These are phyloP conservation scores for Aspidoscelis tigris DNA, from an alignment of 2,113 vertebrate genomes.

Conservation along the genomic window DNA sequence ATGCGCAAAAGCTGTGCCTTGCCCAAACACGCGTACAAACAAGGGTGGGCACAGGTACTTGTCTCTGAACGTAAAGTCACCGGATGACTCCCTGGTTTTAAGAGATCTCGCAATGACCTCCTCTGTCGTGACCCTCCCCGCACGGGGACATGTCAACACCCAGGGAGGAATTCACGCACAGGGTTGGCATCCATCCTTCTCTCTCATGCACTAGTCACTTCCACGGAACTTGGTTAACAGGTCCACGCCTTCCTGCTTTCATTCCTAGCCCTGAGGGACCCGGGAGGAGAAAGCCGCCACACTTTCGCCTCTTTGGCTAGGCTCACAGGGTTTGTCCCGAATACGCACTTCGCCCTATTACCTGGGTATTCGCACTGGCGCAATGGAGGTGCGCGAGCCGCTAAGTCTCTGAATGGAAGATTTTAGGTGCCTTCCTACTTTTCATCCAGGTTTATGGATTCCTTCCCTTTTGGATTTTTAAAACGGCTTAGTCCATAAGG, in stretches of 20 bases:
- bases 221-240: neutral
- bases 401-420: neutral
- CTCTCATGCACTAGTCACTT: neutral
- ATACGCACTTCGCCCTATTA: neutral
- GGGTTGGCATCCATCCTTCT: neutral
- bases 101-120: neutral
- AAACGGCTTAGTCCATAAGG: neutral
- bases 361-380: neutral
- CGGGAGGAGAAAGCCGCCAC: neutral
- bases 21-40: no score
- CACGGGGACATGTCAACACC: neutral
- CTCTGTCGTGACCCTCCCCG: neutral
- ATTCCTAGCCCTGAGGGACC: neutral
- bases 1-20: no score
- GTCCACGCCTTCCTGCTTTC: neutral
- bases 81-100: neutral
- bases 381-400: neutral
- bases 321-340: neutral
- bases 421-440: neutral
- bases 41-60: neutral
- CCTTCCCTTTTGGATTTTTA: neutral
- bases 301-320: neutral
- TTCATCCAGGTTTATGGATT: neutral
- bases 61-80: neutral
- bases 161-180: neutral